These are phyloP conservation scores for Caiman crocodilus DNA, from an alignment of 2,797 vertebrate genomes.

Conservation along the genomic window DNA sequence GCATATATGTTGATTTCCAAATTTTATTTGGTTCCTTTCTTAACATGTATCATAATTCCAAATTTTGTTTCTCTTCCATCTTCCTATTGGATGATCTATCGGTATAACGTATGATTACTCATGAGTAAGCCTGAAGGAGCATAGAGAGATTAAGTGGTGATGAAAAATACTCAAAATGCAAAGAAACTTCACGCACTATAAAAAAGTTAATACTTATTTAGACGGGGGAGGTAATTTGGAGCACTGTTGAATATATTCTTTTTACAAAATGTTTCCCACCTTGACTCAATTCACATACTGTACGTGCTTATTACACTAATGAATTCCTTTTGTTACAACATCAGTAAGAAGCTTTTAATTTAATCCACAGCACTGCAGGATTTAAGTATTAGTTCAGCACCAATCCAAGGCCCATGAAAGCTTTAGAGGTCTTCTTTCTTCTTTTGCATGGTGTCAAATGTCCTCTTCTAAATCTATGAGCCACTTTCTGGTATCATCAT, in stretches of 20 bases:
- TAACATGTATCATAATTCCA: neutral
- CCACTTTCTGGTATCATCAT: too few relatives aligned
- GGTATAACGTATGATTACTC: neutral
- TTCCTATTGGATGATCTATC: neutral
- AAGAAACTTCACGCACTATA: neutral
- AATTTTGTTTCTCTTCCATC: neutral
- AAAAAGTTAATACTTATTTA: neutral
- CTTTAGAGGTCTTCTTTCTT: neutral
- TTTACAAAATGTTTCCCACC: neutral
- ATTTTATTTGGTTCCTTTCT: accelerated
- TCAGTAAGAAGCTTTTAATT: neutral
- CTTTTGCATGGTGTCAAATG: too few relatives aligned
- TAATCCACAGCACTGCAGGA: neutral
- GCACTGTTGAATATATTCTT: neutral
- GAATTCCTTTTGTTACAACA: neutral
- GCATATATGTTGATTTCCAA: neutral
- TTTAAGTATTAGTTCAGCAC: slow-evolving; percentile 9
- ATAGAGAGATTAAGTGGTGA: neutral
- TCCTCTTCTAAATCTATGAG: too few relatives aligned
- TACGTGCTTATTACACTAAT: neutral
- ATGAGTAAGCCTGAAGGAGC: neutral
- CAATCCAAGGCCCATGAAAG: neutral
- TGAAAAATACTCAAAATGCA: neutral
- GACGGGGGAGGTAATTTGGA: neutral
- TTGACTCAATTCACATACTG: neutral